These are phyloP conservation scores for Myiothlypis chrysogaster DNA, from an alignment of 2,797 vertebrate species.

Conservation along the genomic window DNA sequence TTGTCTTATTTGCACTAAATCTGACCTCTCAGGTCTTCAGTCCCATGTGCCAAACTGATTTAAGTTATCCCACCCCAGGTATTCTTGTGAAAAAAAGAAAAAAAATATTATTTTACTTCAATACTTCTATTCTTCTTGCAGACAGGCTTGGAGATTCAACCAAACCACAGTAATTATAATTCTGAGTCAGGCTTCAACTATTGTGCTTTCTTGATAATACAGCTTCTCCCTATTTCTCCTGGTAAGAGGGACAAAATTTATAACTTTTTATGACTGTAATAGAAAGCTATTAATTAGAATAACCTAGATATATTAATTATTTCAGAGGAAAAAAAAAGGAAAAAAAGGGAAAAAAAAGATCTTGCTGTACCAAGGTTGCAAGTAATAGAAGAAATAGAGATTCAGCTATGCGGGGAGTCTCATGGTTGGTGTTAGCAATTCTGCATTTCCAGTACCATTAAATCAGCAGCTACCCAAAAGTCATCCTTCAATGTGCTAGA, in stretches of 20 bases:
- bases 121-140: neutral
- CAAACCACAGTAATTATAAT: neutral
- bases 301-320: neutral
- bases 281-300: neutral
- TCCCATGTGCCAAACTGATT: neutral
- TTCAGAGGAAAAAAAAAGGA: neutral
- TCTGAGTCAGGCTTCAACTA: neutral
- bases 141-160: neutral
- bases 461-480: neutral
- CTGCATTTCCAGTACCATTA: neutral
- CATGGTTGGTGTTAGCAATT: neutral
- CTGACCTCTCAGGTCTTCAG: neutral
- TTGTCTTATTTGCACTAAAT: neutral
- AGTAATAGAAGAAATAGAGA: neutral
- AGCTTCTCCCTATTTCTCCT: neutral
- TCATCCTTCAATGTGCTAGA: neutral
- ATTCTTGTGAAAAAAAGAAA: neutral
- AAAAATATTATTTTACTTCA: neutral
- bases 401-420: neutral
- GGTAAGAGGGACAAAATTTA: neutral
- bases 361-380: neutral
- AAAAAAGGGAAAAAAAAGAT: neutral
- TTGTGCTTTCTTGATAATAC: neutral
- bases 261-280: neutral
- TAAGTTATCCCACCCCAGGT: neutral